A percentile compares a stretch with the other conserved stretches of the same genome.
phyloP scores from a whole-genome alignment of 2,888 invertebrate genomes.

The Limnephilus lunatus region DNA sequence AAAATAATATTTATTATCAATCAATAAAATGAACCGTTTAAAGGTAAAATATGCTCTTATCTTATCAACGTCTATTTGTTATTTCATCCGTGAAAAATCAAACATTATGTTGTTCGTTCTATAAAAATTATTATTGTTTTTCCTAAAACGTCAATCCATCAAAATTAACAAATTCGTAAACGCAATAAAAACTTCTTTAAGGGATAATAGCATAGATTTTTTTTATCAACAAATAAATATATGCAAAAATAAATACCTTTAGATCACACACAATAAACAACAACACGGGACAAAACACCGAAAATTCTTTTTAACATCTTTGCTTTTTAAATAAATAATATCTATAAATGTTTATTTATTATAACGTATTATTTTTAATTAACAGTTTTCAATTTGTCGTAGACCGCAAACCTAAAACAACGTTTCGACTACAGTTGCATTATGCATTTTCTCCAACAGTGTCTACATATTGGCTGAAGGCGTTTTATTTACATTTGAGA shows the following conservation, averaged over 20 bases:
- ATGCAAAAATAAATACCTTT: not conserved
- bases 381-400: not conserved
- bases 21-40: no score
- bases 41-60: not conserved
- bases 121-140: no score
- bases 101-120: not conserved
- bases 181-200: no score
- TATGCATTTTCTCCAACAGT: constrained; percentile 2
- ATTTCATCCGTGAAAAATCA: not conserved
- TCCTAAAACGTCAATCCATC: no score
- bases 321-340: not conserved
- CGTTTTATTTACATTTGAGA: constrained; percentile 43
- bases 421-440: not conserved
- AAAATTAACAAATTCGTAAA: no score
- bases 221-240: no score
- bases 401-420: not conserved
- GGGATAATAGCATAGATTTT: no score
- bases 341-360: not conserved
- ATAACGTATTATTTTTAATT: not conserved
- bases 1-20: no score
- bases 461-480: not conserved
- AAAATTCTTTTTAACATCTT: not conserved
- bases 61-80: not conserved
- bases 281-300: not conserved
- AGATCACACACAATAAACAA: not conserved